Evolutionary conservation across 2,113 vertebrate genomes (phyloP), one percentile per base, ranked within the genome.

Genomic region (Panurus biarmicus): DNA sequence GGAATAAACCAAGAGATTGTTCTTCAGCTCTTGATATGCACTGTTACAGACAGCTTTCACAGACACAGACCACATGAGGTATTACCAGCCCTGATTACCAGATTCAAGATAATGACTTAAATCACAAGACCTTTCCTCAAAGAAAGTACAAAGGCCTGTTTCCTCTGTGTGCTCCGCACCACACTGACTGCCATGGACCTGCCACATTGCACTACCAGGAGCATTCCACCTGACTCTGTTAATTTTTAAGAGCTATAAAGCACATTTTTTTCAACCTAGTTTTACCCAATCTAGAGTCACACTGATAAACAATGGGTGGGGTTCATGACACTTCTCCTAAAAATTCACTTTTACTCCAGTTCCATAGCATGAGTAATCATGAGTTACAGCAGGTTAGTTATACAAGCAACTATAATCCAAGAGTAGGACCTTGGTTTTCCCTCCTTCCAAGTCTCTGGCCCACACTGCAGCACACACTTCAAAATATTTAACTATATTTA

Each of bases 1-100:
- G 91, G 94, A 97, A 85, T 90, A 93, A 96, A 85, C 77, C 87
- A 67, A 64, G 36, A 88, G 70, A 87, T 75, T 71, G 40, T 84
- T 81, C 42, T 53, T 90, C 70, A 20, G 22, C 67, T 93, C 91
- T 76, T 92, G 57, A 92, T 67, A 60, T 29, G 47, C 60, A 75
- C 69, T n/a, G 56, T 75, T 78, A 87, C 81, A 96, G 83, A 67
- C 12, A 53, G 56, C 71, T 83, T 87, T 79, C 85, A 72, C 38
- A 84, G 67, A 66, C 2, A 2, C 36, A 71, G 50, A 94, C 19
- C 24, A 36, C 44, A 38, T 40, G 56, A 73, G 50, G 50, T 73
- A 92, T 53, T 89, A 87, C 67, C 12, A 18, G 58, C 31, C 15
- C n/a, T 0, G 4, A 67, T 45, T 94, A 67, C 26, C 45, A 94